Evolutionary conservation across 2,113 vertebrate genomes (phyloP).

Genomic region (Uria lomvia): DNA sequence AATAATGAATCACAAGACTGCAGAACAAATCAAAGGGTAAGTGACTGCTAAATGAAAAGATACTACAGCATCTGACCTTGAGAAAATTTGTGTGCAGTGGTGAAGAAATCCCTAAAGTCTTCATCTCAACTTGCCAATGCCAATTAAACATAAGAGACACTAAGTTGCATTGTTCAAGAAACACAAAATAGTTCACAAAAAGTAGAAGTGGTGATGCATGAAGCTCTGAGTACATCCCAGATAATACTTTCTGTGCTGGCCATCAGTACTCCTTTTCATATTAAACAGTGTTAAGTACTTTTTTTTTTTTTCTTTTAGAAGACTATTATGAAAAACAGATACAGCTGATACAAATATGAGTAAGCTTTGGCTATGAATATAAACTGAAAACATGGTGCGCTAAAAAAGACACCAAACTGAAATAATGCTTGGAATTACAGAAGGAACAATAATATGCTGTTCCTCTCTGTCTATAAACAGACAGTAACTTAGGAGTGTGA

Average conservation of each 20-base stretch:
- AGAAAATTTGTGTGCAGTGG: not conserved
- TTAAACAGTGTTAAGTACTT: not conserved
- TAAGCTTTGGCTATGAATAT: not conserved
- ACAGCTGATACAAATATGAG: not conserved
- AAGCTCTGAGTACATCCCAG: not conserved
- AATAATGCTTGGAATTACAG: not conserved
- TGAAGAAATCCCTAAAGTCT: not conserved
- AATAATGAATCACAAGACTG: not conserved
- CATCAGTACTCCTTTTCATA: not conserved
- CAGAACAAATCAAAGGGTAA: not conserved
- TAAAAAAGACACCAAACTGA: not conserved
- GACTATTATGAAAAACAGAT: not conserved
- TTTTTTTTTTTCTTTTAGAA: not conserved
- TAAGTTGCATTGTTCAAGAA: not conserved
- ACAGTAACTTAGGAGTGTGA: not conserved
- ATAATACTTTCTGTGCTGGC: not conserved
- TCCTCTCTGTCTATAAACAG: not conserved
- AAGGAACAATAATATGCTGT: not conserved
- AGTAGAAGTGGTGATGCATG: not conserved
- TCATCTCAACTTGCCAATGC: not conserved
- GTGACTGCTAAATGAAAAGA: not conserved
- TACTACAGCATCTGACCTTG: not conserved
- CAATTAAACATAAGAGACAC: not conserved
- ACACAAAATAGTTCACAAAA: not conserved
- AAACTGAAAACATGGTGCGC: not conserved